A percentile compares a stretch with the other conserved stretches of the same genome.
phyloP scores from a whole-genome alignment of 2,888 invertebrate species.

The Drosophila borborema region DNA sequence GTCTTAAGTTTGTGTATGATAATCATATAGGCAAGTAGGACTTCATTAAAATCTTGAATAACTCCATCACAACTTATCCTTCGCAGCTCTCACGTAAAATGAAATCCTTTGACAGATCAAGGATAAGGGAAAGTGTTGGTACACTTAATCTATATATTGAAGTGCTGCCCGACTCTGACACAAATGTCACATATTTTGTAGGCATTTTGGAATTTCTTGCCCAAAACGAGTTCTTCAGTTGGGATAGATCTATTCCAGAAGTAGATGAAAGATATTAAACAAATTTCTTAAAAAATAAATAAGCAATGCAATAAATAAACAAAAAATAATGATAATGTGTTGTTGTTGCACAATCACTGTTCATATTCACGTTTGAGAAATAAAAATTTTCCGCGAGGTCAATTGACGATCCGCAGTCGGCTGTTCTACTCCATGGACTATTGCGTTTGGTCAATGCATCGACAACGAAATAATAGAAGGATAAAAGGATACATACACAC shows the following conservation, averaged over 20 bases:
- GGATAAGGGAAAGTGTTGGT: too few species aligned
- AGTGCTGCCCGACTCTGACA: background rate
- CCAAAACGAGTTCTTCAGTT: background rate
- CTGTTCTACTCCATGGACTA: slow-evolving; percentile 81
- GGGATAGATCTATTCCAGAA: background rate
- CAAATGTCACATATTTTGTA: background rate
- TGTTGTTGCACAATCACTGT: slow-evolving; percentile 24
- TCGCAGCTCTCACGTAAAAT: background rate
- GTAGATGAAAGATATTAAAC: background rate
- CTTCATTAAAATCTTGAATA: background rate
- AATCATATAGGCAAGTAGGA: background rate
- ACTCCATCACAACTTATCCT: background rate
- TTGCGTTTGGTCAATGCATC: slow-evolving; percentile 64
- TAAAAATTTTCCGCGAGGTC: slow-evolving; percentile 78
- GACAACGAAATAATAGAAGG: slow-evolving; percentile 65
- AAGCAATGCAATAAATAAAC: background rate
- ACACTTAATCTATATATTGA: background rate
- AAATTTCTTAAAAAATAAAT: background rate
- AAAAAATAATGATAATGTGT: background rate
- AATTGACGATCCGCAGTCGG: slow-evolving; percentile 76
- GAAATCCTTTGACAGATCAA: background rate
- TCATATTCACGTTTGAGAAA: slow-evolving; percentile 75
- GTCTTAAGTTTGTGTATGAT: background rate
- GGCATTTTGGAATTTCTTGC: background rate
- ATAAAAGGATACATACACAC: slow-evolving; percentile 50